These are phyloP conservation scores for Drymonia ruficornis DNA, from an alignment of 2,888 invertebrate genomes.

Conservation along the genomic window DNA sequence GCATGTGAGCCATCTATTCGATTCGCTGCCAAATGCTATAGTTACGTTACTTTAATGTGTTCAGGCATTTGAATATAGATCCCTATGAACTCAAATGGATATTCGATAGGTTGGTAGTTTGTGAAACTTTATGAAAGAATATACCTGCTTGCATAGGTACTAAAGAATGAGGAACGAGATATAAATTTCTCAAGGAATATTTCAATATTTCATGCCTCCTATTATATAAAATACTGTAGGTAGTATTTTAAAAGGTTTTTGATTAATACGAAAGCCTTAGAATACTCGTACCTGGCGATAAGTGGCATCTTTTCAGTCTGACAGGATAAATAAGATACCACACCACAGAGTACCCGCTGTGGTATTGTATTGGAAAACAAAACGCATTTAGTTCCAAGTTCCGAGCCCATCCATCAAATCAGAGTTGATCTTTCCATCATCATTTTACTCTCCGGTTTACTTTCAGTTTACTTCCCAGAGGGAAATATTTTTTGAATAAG, in stretches of 20 bases:
- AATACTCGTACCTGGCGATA: too few relatives aligned
- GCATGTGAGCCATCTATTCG: background rate
- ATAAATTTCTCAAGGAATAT: background rate
- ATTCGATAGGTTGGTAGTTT: background rate
- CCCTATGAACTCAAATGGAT: background rate
- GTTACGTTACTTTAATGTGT: constrained; percentile 5
- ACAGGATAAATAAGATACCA: too few relatives aligned
- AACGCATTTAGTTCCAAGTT: background rate
- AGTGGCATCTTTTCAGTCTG: too few relatives aligned
- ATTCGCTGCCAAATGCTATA: constrained; percentile 1
- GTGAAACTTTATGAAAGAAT: background rate
- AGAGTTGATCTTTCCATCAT: background rate
- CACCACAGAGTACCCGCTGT: background rate
- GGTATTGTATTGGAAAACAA: constrained; percentile 1
- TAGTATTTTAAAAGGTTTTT: too few relatives aligned
- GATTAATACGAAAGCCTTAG: too few relatives aligned
- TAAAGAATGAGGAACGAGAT: too few relatives aligned
- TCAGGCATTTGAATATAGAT: constrained; percentile 2
- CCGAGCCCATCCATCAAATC: constrained; percentile 1
- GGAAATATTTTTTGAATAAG: background rate
- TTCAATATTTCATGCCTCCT: background rate
- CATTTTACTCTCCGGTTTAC: background rate
- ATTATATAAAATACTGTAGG: too few relatives aligned
- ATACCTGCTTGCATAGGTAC: background rate
- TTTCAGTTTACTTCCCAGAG: background rate